Conservation (phyloP, 1,140 invertebrate species). For the Pachyrhynchus sulphureomaculatus region DNA sequence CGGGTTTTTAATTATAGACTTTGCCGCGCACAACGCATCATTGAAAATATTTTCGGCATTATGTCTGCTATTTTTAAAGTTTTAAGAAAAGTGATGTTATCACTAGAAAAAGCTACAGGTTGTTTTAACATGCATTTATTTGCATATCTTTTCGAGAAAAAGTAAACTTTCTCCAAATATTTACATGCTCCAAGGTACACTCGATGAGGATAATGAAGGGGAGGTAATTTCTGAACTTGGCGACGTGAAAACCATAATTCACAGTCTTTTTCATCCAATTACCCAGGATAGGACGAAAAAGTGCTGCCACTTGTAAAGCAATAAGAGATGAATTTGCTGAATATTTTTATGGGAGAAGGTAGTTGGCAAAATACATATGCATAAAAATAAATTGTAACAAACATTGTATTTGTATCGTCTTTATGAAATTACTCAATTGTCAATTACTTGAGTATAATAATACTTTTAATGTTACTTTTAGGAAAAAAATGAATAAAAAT, state of each 20-base stretch:
- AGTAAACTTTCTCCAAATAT: background rate
- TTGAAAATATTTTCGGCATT: conserved; percentile 48
- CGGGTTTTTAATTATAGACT: conserved; percentile 47
- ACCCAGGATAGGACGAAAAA: conserved; percentile 1
- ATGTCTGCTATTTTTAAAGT: conserved; percentile 5
- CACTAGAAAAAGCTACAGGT: conserved; percentile 9
- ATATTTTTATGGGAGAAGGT: background rate
- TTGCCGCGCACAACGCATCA: conserved; percentile 43
- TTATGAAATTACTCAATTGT: background rate
- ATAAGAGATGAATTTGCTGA: background rate
- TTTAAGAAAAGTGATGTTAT: background rate
- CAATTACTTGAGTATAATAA: too few species aligned
- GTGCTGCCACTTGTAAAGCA: background rate
- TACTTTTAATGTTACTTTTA: too few species aligned
- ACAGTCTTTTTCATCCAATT: background rate
- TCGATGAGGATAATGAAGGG: background rate
- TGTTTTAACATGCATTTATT: background rate
- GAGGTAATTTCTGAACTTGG: too few species aligned
- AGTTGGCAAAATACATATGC: conserved; percentile 1
- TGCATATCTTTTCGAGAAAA: too few species aligned
- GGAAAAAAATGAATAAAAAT: background rate
- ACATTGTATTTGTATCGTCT: background rate
- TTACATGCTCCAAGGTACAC: too few species aligned
- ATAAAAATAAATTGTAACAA: background rate
- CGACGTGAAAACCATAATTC: too few species aligned